Evolutionary conservation across 2,113 vertebrate genomes (phyloP).

Genomic region (Hippocampus barbouri): DNA sequence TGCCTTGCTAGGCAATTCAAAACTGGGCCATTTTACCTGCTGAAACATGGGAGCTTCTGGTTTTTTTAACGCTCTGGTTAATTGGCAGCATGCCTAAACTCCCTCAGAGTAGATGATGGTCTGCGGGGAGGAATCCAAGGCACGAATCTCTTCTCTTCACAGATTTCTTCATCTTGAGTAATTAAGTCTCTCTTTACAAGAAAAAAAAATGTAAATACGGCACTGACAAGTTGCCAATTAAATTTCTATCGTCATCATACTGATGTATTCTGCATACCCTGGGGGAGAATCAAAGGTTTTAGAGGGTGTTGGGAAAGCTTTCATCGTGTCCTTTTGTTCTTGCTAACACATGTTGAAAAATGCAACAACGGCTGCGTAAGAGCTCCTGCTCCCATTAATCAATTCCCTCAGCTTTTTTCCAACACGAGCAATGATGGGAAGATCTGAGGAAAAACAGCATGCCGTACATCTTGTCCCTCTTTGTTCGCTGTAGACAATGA

Average conservation of each 20-base stretch:
- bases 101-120: slow-evolving; percentile 45
- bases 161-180: slow-evolving; percentile 60
- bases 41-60: slow-evolving; percentile 37
- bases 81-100: slow-evolving; percentile 56
- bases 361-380: slow-evolving; percentile 51
- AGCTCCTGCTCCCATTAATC: slow-evolving; percentile 49
- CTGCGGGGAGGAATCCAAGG: slow-evolving; percentile 44
- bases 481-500: slow-evolving; percentile 27
- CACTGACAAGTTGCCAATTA: slow-evolving; percentile 65
- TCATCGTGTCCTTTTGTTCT: slow-evolving; percentile 57
- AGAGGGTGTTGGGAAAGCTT: slow-evolving; percentile 53
- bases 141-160: slow-evolving; percentile 48
- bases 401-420: slow-evolving; percentile 45
- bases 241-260: slow-evolving; percentile 52
- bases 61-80: slow-evolving; percentile 53
- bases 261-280: slow-evolving; percentile 44
- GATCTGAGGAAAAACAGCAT: slow-evolving; percentile 26
- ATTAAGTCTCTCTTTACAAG: slow-evolving; percentile 70
- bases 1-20: slow-evolving; percentile 47
- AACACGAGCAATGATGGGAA: slow-evolving; percentile 17
- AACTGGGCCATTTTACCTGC: slow-evolving; percentile 48
- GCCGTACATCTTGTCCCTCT: slow-evolving; percentile 19
- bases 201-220: slow-evolving; percentile 61
- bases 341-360: slow-evolving; percentile 48
- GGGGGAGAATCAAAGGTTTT: slow-evolving; percentile 63